These are phyloP conservation scores for Poeciliopsis gracilis DNA, from an alignment of 2,797 vertebrate genomes.

Conservation along the genomic window DNA sequence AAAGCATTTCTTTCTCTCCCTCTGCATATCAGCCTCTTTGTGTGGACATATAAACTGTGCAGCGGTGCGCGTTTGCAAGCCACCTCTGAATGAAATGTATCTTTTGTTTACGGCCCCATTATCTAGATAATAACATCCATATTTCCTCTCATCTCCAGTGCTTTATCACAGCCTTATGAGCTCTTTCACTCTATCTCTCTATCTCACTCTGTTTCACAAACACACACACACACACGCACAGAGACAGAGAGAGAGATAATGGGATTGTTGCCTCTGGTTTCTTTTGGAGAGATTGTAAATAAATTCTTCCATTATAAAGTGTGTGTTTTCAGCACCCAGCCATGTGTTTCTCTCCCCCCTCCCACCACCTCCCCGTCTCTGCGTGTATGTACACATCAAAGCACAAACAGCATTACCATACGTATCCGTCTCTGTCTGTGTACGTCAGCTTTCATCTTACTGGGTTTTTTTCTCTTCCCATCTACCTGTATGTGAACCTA, in stretches of 20 bases:
- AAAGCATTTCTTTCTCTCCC: slow-evolving; percentile 29
- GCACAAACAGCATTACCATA: slow-evolving; percentile 4
- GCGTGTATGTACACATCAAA: slow-evolving; percentile 9
- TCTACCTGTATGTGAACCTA: slow-evolving; percentile 40
- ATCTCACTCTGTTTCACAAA: slow-evolving; percentile 21
- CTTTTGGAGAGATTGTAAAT: slow-evolving; percentile 64
- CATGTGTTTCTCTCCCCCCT: neutral
- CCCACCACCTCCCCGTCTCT: neutral
- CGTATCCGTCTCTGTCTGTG: slow-evolving; percentile 2
- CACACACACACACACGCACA: slow-evolving; percentile 15
- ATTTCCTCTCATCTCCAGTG: slow-evolving; percentile 69
- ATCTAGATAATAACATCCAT: slow-evolving; percentile 77
- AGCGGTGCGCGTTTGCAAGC: slow-evolving; percentile 19
- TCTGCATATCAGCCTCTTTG: slow-evolving; percentile 31
- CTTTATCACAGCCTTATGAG: slow-evolving; percentile 67
- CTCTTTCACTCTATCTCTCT: slow-evolving; percentile 31
- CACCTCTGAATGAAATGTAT: slow-evolving; percentile 73
- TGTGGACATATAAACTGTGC: slow-evolving; percentile 33
- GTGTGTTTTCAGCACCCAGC: slow-evolving; percentile 19
- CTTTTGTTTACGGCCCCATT: slow-evolving; percentile 76
- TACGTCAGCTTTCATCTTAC: slow-evolving; percentile 17
- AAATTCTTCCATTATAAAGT: slow-evolving; percentile 44
- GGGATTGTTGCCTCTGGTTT: slow-evolving; percentile 64
- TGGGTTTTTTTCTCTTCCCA: slow-evolving; percentile 6
- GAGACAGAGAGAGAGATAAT: slow-evolving; percentile 50